Conservation (phyloP, 2,113 vertebrate genomes). For the Mesembrinibis cayennensis region DNA sequence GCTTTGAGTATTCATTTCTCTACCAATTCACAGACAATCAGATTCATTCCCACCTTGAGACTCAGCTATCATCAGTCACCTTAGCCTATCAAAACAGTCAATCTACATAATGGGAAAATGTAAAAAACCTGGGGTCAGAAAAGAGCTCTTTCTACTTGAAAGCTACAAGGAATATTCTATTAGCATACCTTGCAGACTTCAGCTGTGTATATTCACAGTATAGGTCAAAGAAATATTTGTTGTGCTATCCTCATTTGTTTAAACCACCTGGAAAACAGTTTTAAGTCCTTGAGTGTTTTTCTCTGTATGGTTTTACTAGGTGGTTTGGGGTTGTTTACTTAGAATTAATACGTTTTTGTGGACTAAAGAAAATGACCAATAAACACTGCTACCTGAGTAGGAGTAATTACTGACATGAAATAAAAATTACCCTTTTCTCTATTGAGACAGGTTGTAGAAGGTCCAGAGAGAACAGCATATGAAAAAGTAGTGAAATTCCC, state of each 20-base stretch:
- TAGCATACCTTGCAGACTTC: background rate
- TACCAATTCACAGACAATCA: conserved; percentile 49
- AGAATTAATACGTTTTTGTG: background rate
- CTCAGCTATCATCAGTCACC: conserved; percentile 54
- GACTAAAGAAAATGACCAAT: background rate
- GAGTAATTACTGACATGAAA: background rate
- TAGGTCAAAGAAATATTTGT: conserved; percentile 27
- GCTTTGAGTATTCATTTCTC: conserved; percentile 62
- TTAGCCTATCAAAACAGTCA: conserved; percentile 60
- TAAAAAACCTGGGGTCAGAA: conserved; percentile 32
- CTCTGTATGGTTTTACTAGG: background rate
- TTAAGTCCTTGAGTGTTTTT: background rate
- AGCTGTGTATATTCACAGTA: background rate
- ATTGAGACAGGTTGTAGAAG: background rate
- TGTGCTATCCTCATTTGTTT: background rate
- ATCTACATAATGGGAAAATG: conserved; percentile 63
- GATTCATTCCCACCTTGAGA: conserved; percentile 49
- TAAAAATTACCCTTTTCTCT: background rate
- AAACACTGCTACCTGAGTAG: background rate
- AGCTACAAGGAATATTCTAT: conserved; percentile 41
- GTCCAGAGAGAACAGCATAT: background rate
- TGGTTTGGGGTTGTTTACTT: background rate
- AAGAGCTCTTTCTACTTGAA: conserved; percentile 33
- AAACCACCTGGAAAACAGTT: background rate
- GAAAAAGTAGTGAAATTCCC: background rate